A percentile compares a stretch with the other conserved stretches of the same genome.
Evolutionary conservation across 2,113 vertebrate genomes (phyloP).

Genomic region (Albula glossodonta): DNA sequence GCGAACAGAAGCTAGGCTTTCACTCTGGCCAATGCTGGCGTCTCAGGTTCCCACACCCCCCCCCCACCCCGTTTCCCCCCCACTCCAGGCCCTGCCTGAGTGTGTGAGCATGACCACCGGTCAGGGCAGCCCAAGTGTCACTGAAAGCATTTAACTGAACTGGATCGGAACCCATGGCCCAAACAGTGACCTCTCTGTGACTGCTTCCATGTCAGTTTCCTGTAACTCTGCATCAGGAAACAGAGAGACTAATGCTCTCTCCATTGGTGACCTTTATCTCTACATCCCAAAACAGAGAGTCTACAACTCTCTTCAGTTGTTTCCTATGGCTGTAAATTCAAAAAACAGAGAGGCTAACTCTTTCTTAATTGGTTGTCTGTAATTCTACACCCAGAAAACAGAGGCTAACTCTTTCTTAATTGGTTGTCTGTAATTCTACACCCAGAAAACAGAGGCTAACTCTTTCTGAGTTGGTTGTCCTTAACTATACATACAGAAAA

Average conservation of each 20-base stretch:
- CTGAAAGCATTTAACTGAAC: neutral
- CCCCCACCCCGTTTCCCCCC: neutral
- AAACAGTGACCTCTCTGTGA: neutral
- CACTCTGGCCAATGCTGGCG: neutral
- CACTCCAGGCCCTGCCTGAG: neutral
- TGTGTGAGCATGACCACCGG: neutral
- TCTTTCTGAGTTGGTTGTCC: too few relatives aligned
- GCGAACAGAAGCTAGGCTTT: neutral
- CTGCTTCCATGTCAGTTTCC: neutral
- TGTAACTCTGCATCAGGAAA: neutral
- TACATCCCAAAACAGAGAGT: too few relatives aligned
- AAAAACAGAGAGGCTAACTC: too few relatives aligned
- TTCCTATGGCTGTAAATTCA: too few relatives aligned
- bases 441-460: too few relatives aligned
- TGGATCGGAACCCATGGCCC: conserved; percentile 4
- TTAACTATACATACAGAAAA: too few relatives aligned
- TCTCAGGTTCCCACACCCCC: neutral
- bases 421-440: too few relatives aligned
- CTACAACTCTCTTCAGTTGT: too few relatives aligned
- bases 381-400: too few relatives aligned
- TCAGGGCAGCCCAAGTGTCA: neutral
- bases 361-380: too few relatives aligned
- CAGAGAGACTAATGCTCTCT: neutral
- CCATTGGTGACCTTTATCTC: neutral
- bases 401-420: too few relatives aligned